Evolutionary conservation across 2,797 vertebrate species (phyloP).

Genomic region (Rhynchonycteris naso): DNA sequence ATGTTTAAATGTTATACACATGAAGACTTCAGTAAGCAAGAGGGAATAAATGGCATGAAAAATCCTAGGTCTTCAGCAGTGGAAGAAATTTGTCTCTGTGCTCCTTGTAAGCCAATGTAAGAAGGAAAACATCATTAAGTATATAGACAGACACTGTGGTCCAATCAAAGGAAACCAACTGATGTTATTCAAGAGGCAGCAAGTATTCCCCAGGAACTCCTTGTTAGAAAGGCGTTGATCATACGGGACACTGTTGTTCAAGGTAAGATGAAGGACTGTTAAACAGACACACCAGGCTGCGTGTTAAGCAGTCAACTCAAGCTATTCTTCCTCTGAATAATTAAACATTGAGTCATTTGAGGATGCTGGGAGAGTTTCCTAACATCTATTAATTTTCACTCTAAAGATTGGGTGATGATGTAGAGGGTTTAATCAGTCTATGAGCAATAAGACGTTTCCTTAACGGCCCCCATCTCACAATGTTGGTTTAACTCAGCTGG

Average conservation of each 20-base stretch:
- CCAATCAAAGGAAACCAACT: neutral
- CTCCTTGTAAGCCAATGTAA: neutral
- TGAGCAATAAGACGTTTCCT: slow-evolving; percentile 74
- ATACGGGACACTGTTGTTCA: neutral
- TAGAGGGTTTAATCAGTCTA: slow-evolving; percentile 65
- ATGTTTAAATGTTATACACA: neutral
- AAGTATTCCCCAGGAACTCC: neutral
- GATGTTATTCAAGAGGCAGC: neutral
- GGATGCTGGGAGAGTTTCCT: neutral
- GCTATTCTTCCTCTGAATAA: neutral
- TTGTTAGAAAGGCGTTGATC: neutral
- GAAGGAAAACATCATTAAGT: neutral
- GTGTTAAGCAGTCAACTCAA: neutral
- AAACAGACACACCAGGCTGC: neutral
- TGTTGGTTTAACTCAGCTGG: slow-evolving; percentile 66
- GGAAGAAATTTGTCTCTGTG: neutral
- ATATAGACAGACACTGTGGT: neutral
- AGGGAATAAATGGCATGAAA: neutral
- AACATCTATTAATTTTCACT: neutral
- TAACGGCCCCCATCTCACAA: slow-evolving; percentile 56
- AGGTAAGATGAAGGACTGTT: neutral
- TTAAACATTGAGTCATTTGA: neutral
- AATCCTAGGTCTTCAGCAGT: neutral
- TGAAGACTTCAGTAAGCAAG: neutral
- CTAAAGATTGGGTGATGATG: neutral